phyloP scores from a whole-genome alignment of 1,140 invertebrate species.

The Glossosoma conforme region DNA sequence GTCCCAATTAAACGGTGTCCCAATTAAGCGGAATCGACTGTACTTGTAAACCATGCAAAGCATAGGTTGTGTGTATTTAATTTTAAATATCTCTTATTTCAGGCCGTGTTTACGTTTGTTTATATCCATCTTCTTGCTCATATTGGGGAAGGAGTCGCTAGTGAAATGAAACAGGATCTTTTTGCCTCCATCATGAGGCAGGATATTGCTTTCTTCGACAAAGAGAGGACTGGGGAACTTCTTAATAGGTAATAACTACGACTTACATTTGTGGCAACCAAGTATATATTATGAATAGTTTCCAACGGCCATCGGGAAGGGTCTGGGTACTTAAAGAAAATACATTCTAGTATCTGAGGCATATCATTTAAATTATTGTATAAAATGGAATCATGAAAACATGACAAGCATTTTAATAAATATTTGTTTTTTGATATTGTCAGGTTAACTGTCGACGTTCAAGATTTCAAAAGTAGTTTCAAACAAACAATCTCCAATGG shows the following conservation, averaged over 20 bases:
- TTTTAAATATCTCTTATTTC: constrained; percentile 48
- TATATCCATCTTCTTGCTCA: constrained; percentile 84
- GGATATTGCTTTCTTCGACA: constrained; percentile 89
- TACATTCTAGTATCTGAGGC: background rate
- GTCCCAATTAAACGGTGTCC: no score
- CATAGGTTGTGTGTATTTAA: background rate
- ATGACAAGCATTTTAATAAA: background rate
- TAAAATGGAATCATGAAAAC: background rate
- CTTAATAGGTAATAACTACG: constrained; percentile 63
- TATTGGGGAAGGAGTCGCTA: constrained; percentile 82
- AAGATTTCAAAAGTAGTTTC: constrained; percentile 96
- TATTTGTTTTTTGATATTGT: constrained; percentile 38
- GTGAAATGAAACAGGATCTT: constrained; percentile 71
- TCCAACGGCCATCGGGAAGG: no score
- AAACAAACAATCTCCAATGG: constrained; percentile 89
- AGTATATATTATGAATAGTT: no score
- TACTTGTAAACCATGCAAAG: no score
- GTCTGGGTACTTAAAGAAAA: no score
- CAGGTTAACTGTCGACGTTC: constrained; percentile 86
- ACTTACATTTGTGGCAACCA: constrained; percentile 2
- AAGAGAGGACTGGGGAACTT: constrained; percentile 84
- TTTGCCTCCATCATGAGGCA: constrained; percentile 82
- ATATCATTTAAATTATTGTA: background rate
- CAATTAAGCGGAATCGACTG: no score
- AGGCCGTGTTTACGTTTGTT: constrained; percentile 82